Evolutionary conservation across 2,113 vertebrate genomes (phyloP).

Genomic region (Hemiscyllium ocellatum): DNA sequence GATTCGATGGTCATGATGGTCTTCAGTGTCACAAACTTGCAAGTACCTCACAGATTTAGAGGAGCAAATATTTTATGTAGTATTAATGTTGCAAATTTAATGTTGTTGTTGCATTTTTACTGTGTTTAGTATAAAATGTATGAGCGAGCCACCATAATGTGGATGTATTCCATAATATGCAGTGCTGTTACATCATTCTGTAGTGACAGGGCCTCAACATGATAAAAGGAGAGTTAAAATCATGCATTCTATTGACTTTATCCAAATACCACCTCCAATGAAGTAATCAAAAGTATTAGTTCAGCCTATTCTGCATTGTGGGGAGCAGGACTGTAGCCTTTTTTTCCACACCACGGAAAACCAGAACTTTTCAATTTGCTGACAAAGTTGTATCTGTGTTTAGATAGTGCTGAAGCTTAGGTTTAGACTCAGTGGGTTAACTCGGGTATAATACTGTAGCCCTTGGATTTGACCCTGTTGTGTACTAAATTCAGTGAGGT

Average conservation of each 20-base stretch:
- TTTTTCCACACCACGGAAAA: neutral
- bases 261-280: neutral
- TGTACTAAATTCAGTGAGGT: neutral
- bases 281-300: neutral
- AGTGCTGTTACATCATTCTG: neutral
- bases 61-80: neutral
- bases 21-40: neutral
- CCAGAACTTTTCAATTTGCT: neutral
- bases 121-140: neutral
- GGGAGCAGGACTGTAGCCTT: neutral
- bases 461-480: neutral
- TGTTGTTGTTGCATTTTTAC: neutral
- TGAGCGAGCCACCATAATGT: neutral
- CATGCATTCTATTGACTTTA: neutral
- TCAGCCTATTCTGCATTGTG: neutral
- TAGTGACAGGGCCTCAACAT: neutral
- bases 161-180: neutral
- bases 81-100: neutral
- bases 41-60: neutral
- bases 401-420: neutral
- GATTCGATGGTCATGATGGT: fast-evolving
- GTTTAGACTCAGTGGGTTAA: neutral
- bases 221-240: neutral
- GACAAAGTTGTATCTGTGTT: too few relatives aligned
- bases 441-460: neutral